These are phyloP conservation scores for Temnothorax ravouxi DNA, from an alignment of 2,888 invertebrate genomes.

Conservation along the genomic window DNA sequence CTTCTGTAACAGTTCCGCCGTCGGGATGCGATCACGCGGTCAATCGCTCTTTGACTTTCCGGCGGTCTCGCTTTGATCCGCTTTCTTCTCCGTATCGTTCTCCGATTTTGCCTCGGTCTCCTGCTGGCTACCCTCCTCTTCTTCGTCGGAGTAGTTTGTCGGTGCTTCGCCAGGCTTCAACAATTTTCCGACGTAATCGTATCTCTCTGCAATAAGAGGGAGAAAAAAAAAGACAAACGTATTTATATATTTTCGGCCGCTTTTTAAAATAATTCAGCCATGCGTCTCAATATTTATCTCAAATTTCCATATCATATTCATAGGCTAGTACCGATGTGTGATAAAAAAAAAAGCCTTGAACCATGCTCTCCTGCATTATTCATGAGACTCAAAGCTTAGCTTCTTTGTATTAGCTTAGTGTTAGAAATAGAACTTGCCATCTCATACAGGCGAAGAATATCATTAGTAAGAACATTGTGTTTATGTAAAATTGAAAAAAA, in stretches of 20 bases:
- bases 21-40: slow-evolving; percentile 75
- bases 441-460: background rate
- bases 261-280: background rate
- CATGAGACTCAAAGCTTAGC: slow-evolving; percentile 40
- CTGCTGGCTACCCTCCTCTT: slow-evolving; percentile 88
- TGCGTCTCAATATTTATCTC: background rate
- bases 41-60: slow-evolving; percentile 85
- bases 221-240: slow-evolving; percentile 19
- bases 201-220: slow-evolving; percentile 92
- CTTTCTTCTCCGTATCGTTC: slow-evolving; percentile 86
- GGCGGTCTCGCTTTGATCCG: slow-evolving; percentile 79
- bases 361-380: slow-evolving; percentile 68
- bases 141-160: slow-evolving; percentile 96
- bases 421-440: background rate
- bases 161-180: slow-evolving; percentile 97
- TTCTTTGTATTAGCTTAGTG: background rate
- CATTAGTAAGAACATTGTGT: background rate
- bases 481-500: background rate
- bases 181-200: slow-evolving; percentile 95
- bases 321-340: background rate
- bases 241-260: background rate
- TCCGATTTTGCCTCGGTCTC: slow-evolving; percentile 85
- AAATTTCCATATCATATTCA: background rate
- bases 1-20: slow-evolving; percentile 72
- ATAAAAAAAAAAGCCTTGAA: slow-evolving; percentile 64